Percentiles rank a stretch among this genome's conserved stretches.
Conservation (phyloP, 2,888 invertebrate genomes). For the Ennomos fuscantarius region DNA sequence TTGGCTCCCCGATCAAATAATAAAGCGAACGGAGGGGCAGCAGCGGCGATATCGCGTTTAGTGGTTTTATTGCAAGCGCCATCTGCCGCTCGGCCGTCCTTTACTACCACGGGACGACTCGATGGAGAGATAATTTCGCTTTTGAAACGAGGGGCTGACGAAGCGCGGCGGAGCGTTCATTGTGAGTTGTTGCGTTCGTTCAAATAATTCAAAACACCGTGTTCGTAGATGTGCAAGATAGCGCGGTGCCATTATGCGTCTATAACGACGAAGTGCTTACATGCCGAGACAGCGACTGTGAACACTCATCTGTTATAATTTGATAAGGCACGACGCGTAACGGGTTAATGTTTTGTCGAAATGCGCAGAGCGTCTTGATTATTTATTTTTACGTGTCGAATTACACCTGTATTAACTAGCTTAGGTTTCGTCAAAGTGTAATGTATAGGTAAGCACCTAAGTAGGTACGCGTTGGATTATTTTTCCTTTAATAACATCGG, state of each 20-base stretch:
- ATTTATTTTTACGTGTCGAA: too few relatives aligned
- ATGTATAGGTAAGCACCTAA: too few relatives aligned
- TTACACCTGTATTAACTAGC: too few relatives aligned
- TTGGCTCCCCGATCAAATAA: constrained; percentile 85
- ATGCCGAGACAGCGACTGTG: constrained; percentile 41
- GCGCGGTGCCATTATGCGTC: constrained; percentile 62
- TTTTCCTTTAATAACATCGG: not conserved
- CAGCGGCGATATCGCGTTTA: constrained; percentile 82
- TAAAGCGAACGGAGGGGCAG: constrained; percentile 79
- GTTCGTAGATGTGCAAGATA: constrained; percentile 68
- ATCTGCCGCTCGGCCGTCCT: constrained; percentile 74
- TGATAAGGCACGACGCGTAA: constrained; percentile 52
- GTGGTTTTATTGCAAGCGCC: constrained; percentile 85
- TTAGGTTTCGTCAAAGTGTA: too few relatives aligned
- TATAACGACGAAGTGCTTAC: constrained; percentile 60
- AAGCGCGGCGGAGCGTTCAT: constrained; percentile 62
- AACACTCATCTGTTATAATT: constrained; percentile 67
- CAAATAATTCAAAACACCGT: constrained; percentile 70
- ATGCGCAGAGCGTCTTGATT: not conserved
- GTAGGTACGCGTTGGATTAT: too few relatives aligned
- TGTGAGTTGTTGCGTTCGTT: constrained; percentile 74
- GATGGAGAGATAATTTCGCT: constrained; percentile 83
- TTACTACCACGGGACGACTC: constrained; percentile 49
- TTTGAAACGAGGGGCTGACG: constrained; percentile 67
- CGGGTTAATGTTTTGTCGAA: constrained; percentile 32